These are phyloP conservation scores for Acronicta aceris DNA, from an alignment of 2,888 invertebrate genomes.

Conservation along the genomic window DNA sequence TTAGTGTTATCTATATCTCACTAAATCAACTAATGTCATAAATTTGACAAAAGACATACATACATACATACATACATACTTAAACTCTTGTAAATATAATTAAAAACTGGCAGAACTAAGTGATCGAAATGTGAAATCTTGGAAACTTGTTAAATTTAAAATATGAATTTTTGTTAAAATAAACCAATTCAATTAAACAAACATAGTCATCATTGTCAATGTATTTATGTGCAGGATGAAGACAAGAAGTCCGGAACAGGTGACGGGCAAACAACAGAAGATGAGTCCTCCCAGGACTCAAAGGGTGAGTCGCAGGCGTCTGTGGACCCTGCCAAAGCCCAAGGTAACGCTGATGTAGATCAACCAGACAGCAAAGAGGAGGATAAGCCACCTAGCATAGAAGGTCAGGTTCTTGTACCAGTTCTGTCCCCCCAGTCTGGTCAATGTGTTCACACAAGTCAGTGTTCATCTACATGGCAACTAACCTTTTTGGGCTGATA, in stretches of 20 bases:
- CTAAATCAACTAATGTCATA: background rate
- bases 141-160: too few species aligned
- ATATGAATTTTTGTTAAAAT: too few species aligned
- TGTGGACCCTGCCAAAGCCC: conserved; percentile 64
- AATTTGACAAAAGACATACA: too few species aligned
- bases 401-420: conserved; percentile 72
- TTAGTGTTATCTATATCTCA: background rate
- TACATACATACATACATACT: too few species aligned
- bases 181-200: background rate
- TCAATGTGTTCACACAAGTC: conserved; percentile 63
- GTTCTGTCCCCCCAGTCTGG: conserved; percentile 35
- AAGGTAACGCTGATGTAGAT: conserved; percentile 85
- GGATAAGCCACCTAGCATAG: conserved; percentile 51
- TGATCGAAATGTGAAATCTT: too few species aligned
- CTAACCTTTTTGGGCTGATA: conserved; percentile 74
- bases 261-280: conserved; percentile 86
- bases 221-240: conserved; percentile 77
- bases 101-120: too few species aligned
- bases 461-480: conserved; percentile 82
- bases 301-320: conserved; percentile 81
- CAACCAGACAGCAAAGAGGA: conserved; percentile 70
- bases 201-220: background rate
- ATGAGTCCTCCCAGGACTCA: conserved; percentile 88
- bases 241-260: conserved; percentile 86
- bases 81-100: background rate